Evolutionary conservation across 2,113 vertebrate genomes (phyloP).

Genomic region (Aythya baeri): DNA sequence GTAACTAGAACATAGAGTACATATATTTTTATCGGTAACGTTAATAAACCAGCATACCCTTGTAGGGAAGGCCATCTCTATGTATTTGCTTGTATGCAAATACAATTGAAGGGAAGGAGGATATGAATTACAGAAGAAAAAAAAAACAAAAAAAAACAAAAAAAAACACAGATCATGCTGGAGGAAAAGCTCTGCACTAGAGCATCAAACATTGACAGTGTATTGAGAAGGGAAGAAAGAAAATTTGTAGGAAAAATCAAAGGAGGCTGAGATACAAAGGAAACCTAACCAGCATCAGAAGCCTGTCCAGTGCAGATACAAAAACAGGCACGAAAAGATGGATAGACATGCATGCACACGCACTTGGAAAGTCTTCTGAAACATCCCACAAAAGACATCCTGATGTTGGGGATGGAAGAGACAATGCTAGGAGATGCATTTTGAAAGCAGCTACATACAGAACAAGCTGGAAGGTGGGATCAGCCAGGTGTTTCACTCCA

Average conservation of each 20-base stretch:
- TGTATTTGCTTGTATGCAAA: neutral
- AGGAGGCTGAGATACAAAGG: neutral
- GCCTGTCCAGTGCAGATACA: neutral
- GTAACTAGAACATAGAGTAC: neutral
- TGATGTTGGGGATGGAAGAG: neutral
- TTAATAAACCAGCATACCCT: neutral
- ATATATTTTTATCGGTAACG: neutral
- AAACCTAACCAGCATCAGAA: neutral
- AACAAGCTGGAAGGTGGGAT: neutral
- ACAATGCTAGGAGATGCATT: neutral
- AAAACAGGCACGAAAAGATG: neutral
- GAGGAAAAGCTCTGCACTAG: neutral
- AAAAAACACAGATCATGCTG: neutral
- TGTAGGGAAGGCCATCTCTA: neutral
- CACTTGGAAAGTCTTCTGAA: neutral
- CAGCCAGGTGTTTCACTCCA: rapidly evolving
- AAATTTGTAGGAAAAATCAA: neutral
- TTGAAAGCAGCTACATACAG: neutral
- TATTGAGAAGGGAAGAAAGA: neutral
- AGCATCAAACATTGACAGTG: neutral
- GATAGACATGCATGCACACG: neutral
- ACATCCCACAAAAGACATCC: neutral
- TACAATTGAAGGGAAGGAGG: neutral
- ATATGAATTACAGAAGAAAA: rapidly evolving
- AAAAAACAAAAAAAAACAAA: neutral